Evolutionary conservation across 2,113 vertebrate species (phyloP), one percentile per base, ranked within the genome.

Genomic region (Octodon degus): DNA sequence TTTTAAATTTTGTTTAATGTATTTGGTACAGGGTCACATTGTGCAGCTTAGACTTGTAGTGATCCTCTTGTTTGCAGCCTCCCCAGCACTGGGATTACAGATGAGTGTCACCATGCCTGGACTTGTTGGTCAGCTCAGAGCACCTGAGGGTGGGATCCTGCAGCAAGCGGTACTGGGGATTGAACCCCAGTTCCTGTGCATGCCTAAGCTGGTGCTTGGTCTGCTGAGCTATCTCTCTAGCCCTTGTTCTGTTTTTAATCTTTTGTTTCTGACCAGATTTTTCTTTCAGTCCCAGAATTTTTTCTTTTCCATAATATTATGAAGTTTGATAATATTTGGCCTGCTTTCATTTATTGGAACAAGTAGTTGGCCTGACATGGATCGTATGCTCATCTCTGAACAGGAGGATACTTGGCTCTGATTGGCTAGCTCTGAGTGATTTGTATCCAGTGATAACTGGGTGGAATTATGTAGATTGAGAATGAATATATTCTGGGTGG

Each of bases 221-320:
- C 55, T 58, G 55, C 55, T 58, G 55, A 58, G 55, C 55, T 58
- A 5, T 58, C 55, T 58, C 55, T 58, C 16, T 4, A 58, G 55
- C 12, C 55, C 55, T 25, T 68, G 32, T 88, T 76, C 67, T 88
- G 3, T 67, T 76, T 50, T 60, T 83, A 80, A 92, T 67, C 25
- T 16, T 83, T 88, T 92, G 58, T 92, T 82, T 95, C 84, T 95
- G 43, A 47, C n/a, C 50, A 77, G 32, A 84, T 76, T 47, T 68
- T 58, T n/a, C 37, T 58, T 43, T 43, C 22, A 13, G 22, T 13
- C 50, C 7, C 4, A 65, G 30, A 95, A 89, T 1, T 22, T 63
- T 85, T 91, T 53, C 7, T 80, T 93, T 72, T 86, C 53, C 72
- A 16, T 74, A 68, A 20, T 79, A 34, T 84, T 84, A 8, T 84